phyloP scores from a whole-genome alignment of 2,888 invertebrate genomes.

The Thecophora atra region DNA sequence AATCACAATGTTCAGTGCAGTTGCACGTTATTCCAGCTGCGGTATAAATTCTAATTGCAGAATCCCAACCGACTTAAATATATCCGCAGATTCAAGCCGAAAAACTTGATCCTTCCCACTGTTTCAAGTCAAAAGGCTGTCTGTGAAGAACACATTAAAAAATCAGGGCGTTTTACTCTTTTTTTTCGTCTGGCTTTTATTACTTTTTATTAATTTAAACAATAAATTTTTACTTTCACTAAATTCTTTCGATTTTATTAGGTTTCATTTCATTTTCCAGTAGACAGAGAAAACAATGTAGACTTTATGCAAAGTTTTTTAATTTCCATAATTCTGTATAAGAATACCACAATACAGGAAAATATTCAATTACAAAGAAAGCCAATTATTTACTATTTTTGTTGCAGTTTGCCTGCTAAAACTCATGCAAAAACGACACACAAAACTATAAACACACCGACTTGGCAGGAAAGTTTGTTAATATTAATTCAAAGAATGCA shows the following conservation, averaged over 20 bases:
- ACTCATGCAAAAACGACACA: constrained; percentile 16
- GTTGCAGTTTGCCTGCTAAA: constrained; percentile 5
- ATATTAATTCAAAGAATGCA: constrained; percentile 10
- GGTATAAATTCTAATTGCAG: neutral
- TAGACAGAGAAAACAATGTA: constrained; percentile 27
- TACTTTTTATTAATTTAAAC: neutral
- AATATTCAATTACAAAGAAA: constrained; percentile 1
- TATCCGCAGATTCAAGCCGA: neutral
- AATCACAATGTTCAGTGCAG: neutral
- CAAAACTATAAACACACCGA: constrained; percentile 27
- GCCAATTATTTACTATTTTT: constrained; percentile 11
- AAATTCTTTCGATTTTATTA: neutral
- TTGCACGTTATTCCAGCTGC: neutral
- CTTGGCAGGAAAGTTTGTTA: constrained; percentile 22
- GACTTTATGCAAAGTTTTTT: neutral
- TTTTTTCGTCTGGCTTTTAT: neutral
- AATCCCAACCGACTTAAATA: neutral
- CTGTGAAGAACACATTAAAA: constrained; percentile 22
- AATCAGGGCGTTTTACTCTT: constrained; percentile 28
- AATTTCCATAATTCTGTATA: constrained; percentile 4
- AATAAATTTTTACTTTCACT: constrained; percentile 9
- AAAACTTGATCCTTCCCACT: neutral
- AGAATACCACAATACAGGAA: neutral
- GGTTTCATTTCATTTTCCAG: neutral
- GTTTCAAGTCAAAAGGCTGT: neutral